Evolutionary conservation across 2,113 vertebrate genomes (phyloP).

Genomic region (Kryptolebias marmoratus): DNA sequence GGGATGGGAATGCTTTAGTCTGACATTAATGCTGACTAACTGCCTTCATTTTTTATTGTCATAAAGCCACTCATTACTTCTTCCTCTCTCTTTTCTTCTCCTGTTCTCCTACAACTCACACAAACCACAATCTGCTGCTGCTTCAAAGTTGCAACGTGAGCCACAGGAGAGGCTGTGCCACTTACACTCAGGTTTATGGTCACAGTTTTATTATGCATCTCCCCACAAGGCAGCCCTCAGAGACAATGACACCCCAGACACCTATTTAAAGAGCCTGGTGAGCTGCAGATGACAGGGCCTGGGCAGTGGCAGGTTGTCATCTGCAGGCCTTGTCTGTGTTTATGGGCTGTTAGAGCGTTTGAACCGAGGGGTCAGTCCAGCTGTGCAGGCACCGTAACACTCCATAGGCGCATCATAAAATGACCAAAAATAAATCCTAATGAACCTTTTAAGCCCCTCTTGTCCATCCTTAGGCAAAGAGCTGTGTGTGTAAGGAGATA

Average conservation of each 20-base stretch:
- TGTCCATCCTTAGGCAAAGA: slow-evolving; percentile 55
- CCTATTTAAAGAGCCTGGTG: slow-evolving; percentile 68
- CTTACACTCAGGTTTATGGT: slow-evolving; percentile 71
- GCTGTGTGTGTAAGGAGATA: slow-evolving; percentile 59
- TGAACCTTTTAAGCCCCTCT: slow-evolving; percentile 74
- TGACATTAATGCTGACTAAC: slow-evolving; percentile 50
- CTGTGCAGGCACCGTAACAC: slow-evolving; percentile 46
- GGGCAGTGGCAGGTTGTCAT: slow-evolving; percentile 69
- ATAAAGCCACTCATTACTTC: slow-evolving; percentile 43
- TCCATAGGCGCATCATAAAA: slow-evolving; percentile 64
- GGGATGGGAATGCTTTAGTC: slow-evolving; percentile 10
- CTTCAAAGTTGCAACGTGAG: slow-evolving; percentile 56
- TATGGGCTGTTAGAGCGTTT: slow-evolving; percentile 73
- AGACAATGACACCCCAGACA: slow-evolving; percentile 75
- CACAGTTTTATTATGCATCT: slow-evolving; percentile 71
- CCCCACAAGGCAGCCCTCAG: slow-evolving; percentile 70
- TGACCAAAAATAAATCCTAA: slow-evolving; percentile 80
- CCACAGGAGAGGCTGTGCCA: slow-evolving; percentile 62
- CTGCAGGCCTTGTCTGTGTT: slow-evolving; percentile 73
- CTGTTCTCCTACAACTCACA: slow-evolving; percentile 22
- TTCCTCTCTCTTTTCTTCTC: neutral
- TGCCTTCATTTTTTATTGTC: slow-evolving; percentile 38
- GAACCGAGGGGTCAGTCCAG: slow-evolving; percentile 64
- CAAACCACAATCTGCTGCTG: slow-evolving; percentile 21
- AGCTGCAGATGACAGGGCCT: slow-evolving; percentile 64